A percentile compares a stretch with the other conserved stretches of the same genome.
Conservation (phyloP, 2,888 invertebrate species). For the Melitaea athalia region DNA sequence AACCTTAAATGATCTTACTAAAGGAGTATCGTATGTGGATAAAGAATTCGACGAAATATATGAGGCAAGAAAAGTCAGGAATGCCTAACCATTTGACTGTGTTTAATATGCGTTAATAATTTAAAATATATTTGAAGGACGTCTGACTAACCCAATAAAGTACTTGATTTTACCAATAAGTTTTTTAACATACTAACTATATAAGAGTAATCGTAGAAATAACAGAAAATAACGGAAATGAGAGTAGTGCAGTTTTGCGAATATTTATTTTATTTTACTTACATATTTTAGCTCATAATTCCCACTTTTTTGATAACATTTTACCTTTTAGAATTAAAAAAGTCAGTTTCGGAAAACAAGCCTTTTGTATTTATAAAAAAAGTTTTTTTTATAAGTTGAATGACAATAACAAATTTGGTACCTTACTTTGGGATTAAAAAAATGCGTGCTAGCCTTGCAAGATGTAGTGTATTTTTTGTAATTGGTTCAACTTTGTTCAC, state of each 20-base stretch:
- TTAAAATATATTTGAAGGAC: not conserved
- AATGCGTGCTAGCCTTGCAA: too few relatives aligned
- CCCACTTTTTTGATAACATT: too few relatives aligned
- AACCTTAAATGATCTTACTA: constrained; percentile 26
- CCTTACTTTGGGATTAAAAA: too few relatives aligned
- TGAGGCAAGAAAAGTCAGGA: not conserved
- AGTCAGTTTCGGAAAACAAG: too few relatives aligned
- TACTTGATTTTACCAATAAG: not conserved
- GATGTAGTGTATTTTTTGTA: not conserved
- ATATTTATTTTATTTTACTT: not conserved
- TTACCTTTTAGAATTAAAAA: too few relatives aligned
- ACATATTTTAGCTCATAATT: too few relatives aligned
- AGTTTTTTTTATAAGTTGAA: too few relatives aligned
- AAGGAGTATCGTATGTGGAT: constrained; percentile 23
- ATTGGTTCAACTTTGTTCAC: not conserved
- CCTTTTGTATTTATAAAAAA: too few relatives aligned
- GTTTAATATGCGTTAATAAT: not conserved
- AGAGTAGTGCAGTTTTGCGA: not conserved
- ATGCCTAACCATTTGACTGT: not conserved
- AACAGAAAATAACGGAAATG: too few relatives aligned
- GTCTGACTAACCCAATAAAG: not conserved
- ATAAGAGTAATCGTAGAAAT: not conserved
- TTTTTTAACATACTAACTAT: not conserved
- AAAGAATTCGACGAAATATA: constrained; percentile 13
- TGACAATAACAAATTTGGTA: too few relatives aligned